Conservation (phyloP, 2,888 invertebrate genomes). For the Pelosia muscerda region DNA sequence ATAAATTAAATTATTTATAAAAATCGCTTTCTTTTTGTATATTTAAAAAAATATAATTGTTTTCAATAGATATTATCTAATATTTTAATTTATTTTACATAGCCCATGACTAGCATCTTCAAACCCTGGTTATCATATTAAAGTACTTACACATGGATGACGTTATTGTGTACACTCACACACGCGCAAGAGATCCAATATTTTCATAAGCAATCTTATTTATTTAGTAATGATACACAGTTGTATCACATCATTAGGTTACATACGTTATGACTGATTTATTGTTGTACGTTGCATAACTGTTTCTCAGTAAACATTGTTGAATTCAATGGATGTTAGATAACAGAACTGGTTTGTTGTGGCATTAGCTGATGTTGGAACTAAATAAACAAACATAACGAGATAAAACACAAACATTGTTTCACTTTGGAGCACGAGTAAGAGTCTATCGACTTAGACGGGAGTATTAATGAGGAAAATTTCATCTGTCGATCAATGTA, state of each 20-base stretch:
- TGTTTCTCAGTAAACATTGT: neutral
- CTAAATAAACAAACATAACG: neutral
- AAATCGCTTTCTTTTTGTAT: too few relatives aligned
- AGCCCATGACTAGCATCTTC: too few relatives aligned
- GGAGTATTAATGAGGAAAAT: too few relatives aligned
- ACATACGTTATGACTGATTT: neutral
- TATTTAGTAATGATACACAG: neutral
- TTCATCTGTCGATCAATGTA: too few relatives aligned
- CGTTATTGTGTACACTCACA: neutral
- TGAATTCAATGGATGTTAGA: constrained; percentile 4
- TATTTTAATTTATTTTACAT: too few relatives aligned
- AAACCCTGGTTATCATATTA: too few relatives aligned
- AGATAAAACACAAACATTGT: neutral
- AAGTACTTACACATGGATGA: neutral
- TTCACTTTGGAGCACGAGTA: neutral
- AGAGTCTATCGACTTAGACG: too few relatives aligned
- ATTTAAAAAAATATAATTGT: too few relatives aligned
- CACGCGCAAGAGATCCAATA: neutral
- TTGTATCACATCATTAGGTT: neutral
- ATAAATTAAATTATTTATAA: too few relatives aligned
- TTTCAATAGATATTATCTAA: too few relatives aligned
- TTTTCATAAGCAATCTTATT: constrained; percentile 3
- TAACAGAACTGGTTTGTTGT: constrained; percentile 1
- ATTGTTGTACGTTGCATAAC: constrained; percentile 9
- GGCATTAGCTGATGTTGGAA: neutral